Conservation (phyloP, 2,797 vertebrate species). For the Podarcis siculus region DNA sequence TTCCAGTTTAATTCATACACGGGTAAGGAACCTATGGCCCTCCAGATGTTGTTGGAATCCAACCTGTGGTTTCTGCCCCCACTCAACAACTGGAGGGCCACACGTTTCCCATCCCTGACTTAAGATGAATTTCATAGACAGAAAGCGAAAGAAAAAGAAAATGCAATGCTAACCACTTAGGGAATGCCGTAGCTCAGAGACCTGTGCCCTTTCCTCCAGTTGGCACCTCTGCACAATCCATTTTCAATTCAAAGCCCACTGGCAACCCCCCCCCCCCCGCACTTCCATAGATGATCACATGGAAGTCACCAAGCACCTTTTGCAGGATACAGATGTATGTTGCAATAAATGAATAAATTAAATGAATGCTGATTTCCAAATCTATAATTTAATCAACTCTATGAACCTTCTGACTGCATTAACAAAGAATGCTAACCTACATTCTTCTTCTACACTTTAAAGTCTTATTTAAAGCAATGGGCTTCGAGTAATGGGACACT, state of each 20-base stretch:
- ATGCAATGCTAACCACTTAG: too few species aligned
- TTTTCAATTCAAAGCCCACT: background rate
- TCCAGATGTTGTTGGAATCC: too few species aligned
- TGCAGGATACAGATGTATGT: background rate
- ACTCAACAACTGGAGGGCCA: too few species aligned
- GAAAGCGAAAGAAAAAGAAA: too few species aligned
- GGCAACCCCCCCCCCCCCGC: background rate
- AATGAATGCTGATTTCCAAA: background rate
- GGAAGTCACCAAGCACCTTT: background rate
- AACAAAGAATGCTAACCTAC: background rate
- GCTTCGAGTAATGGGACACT: constrained; percentile 1
- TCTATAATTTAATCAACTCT: background rate
- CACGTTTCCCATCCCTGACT: too few species aligned
- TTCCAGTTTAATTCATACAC: too few species aligned
- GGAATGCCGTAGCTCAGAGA: too few species aligned
- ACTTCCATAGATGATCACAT: background rate
- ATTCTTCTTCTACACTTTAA: background rate
- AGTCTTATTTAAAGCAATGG: background rate
- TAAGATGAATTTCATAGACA: too few species aligned
- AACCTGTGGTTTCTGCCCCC: too few species aligned
- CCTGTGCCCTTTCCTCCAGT: background rate
- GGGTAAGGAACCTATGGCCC: too few species aligned
- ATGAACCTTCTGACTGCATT: background rate
- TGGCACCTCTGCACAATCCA: background rate
- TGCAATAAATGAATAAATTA: background rate